Evolutionary conservation across 1,140 invertebrate species (phyloP).

Genomic region (Plectrocnemia conspersa): DNA sequence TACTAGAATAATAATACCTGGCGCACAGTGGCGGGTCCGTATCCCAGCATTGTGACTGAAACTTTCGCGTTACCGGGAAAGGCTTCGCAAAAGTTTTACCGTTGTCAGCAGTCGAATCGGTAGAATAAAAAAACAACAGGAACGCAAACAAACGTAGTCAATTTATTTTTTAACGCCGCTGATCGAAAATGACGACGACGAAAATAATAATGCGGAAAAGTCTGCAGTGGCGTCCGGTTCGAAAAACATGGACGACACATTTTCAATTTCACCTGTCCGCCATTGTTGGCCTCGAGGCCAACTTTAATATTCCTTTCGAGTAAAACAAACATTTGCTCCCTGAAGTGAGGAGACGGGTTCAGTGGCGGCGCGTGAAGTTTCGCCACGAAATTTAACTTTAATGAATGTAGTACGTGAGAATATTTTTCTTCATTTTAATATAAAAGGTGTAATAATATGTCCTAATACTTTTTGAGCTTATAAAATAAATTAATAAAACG

Average conservation of each 20-base stretch:
- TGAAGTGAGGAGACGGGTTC: constrained; percentile 8
- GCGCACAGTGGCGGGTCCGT: constrained; percentile 6
- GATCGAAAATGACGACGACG: too few species aligned
- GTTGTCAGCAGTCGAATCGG: constrained; percentile 32
- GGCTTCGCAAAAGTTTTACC: constrained; percentile 20
- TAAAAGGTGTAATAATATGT: too few species aligned
- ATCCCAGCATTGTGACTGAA: constrained; percentile 21
- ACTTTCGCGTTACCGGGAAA: constrained; percentile 29
- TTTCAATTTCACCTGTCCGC: constrained; percentile 30
- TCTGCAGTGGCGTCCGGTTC: not conserved
- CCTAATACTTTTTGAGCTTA: too few species aligned
- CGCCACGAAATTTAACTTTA: too few species aligned
- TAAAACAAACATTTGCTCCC: constrained; percentile 34
- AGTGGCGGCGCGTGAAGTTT: constrained; percentile 17
- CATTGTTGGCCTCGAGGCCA: constrained; percentile 28
- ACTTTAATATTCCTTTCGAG: constrained; percentile 34
- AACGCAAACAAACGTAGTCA: too few species aligned
- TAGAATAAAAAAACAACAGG: too few species aligned
- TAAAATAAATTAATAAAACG: too few species aligned
- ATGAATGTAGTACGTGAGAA: too few species aligned
- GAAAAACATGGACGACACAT: constrained; percentile 18
- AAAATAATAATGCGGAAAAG: constrained; percentile 10
- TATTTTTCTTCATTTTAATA: too few species aligned
- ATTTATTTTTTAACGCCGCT: too few species aligned
- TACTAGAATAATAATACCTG: constrained; percentile 17